Evolutionary conservation across 2,888 invertebrate species (phyloP), one percentile per base, ranked within the genome.

Genomic region (Nineta flava): DNA sequence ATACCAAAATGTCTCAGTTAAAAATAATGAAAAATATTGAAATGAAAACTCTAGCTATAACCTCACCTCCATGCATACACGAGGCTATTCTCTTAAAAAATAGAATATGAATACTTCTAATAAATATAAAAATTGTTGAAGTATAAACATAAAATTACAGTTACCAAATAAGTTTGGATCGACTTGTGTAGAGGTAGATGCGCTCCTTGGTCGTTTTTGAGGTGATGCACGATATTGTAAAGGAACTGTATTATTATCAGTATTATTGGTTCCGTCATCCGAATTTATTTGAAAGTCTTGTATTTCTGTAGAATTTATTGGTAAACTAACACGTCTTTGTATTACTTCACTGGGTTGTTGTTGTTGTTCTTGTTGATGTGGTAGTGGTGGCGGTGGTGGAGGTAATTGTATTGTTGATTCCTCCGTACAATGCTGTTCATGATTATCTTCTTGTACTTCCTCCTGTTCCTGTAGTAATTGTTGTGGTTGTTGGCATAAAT

Each of bases 161-260:
- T 74, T 70, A 87, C 87, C 86, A 61, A 87, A 87, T 69, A 86
- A 83, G 72, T 83, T 83, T 45, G 83, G 81, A 66, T 88, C 87
- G 58, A 87, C 85, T 75, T 87, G 87, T 9, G 85, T 85, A 56
- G 83, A 83, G 44, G 84, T 83, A 35, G 84, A 83, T 55, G 86
- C 79, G 69, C 83, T 86, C 61, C 83, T 76, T 50, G 86, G 84
- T 67, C 84, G 71, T 65, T 81, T 80, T 52, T 76, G 75, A 34
- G 82, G 83, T 32, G 83, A 81, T 35, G 68, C 61, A 42, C 57
- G 57, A 49, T 58, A 58, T n/a, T 44, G 49, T 12, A 48, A 67
- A 63, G 52, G 68, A 70, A 59, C 69, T 65, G 50, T 71, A 53
- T 62, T 60, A 52, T 66, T 65, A 52, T 64, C 62, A 51, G 57